phyloP scores from a whole-genome alignment of 2,888 invertebrate species.

The Branchipolynoe longqiensis region DNA sequence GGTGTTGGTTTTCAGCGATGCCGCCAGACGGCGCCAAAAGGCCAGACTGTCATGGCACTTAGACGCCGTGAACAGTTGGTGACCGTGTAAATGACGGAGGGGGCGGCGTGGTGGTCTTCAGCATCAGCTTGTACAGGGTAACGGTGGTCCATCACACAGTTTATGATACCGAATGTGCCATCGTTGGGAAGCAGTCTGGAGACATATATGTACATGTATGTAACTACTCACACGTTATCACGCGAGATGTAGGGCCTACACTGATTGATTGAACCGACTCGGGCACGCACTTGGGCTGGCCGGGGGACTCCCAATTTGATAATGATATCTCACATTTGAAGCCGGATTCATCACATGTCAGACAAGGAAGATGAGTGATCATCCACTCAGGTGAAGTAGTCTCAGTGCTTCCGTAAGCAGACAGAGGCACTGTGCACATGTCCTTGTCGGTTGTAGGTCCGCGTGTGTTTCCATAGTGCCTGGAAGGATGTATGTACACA shows the following conservation, averaged over 20 bases:
- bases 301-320: neutral
- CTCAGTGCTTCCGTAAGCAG: neutral
- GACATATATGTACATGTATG: slow-evolving; percentile 2
- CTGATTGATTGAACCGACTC: too few relatives aligned
- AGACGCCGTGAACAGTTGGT: neutral
- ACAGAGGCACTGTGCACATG: neutral
- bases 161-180: slow-evolving; percentile 30
- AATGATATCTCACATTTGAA: neutral
- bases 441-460: neutral
- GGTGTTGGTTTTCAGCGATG: neutral
- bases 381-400: too few relatives aligned
- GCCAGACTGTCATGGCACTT: neutral
- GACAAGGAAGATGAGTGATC: too few relatives aligned
- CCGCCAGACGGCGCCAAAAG: neutral
- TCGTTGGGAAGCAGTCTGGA: slow-evolving; percentile 33
- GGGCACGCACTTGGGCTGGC: neutral
- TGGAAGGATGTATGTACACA: neutral
- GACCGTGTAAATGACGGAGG: neutral
- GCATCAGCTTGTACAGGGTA: slow-evolving; percentile 1
- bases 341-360: too few relatives aligned
- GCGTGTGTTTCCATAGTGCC: slow-evolving; percentile 31
- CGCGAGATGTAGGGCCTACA: too few relatives aligned
- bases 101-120: neutral
- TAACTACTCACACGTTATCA: too few relatives aligned
- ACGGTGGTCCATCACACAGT: slow-evolving; percentile 27